Base-by-base conservation (phyloP, 2,113 vertebrate species). In the Crotophaga sulcirostris region DNA sequence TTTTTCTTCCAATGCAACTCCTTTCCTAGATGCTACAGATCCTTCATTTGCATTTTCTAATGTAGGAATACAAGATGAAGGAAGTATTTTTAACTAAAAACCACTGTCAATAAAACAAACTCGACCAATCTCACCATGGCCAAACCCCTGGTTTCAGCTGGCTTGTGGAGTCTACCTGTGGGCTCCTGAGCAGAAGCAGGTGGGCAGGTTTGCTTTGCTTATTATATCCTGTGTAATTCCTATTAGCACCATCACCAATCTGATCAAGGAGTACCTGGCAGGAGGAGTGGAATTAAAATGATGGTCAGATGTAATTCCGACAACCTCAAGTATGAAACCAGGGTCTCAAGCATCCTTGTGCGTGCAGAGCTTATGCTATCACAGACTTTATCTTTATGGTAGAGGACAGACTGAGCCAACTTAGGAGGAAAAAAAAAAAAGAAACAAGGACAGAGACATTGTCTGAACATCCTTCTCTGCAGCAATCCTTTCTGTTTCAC, bases 231-330 rank as follows among this genome's bases (percentile, higher is more conserved):
- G 31, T 2, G 8, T 16, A 51, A 66, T 62, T 79, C 44, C 29
- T 63, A 24, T 5, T 17, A 77, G 15, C 19, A 64, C 23, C 36
- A 21, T 3, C 26, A 83, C 16, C 94, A 84, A 75, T 31, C 33
- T 33, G 49, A 68, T 40, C 2, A 68, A 47, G 38, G 70, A 63
- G 16, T 47, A 17, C 0, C 0, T 1, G 4, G 52, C 29, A 23
- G 13, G 10, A 20, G 55, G 13, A 85, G 2, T 1, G 0, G 18
- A 80, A 33, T 58, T 75, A 42, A 91, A 90, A 58, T 2, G 2
- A 34, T 10, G 36, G 6, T 42, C 58, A 55, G 47, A 52, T 31
- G 21, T 36, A 55, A 75, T 58, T 84, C 25, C 13, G 33, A 58
- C 5, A 49, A 36, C 4, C 44, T 47, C 2, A 2, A 21, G 29